phyloP scores from a whole-genome alignment of 37 sponge, comb jelly and placozoan genomes.

The Bolinopsis microptera region DNA sequence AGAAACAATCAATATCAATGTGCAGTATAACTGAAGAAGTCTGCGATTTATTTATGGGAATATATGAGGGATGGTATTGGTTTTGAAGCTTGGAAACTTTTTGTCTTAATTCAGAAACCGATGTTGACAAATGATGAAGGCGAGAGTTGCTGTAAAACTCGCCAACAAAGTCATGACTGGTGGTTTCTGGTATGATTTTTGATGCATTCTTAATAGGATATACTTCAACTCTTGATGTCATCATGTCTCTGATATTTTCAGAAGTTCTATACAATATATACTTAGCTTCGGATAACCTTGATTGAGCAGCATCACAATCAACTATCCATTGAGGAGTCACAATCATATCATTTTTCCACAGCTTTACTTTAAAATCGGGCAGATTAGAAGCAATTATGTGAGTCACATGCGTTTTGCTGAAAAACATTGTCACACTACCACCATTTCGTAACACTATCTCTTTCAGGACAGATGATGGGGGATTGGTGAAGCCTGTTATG shows the following conservation, averaged over 20 bases:
- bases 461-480: constrained; percentile 78
- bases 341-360: constrained; percentile 60
- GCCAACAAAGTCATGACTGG: constrained; percentile 72
- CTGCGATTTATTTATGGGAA: background rate
- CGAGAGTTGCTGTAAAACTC: constrained; percentile 89
- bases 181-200: background rate
- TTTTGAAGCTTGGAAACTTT: constrained; percentile 67
- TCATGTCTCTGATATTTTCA: constrained; percentile 1
- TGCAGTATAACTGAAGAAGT: constrained; percentile 72
- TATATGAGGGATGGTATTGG: constrained; percentile 15
- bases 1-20: constrained; percentile 92
- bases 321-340: constrained; percentile 69
- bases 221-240: background rate
- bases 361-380: constrained; percentile 80
- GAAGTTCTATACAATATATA: constrained; percentile 26
- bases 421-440: constrained; percentile 74
- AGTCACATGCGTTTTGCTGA: constrained; percentile 71
- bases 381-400: constrained; percentile 86
- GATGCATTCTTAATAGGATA: background rate
- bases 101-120: constrained; percentile 79
- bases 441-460: constrained; percentile 75
- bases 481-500: constrained; percentile 68
- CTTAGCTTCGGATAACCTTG: constrained; percentile 26
- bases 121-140: constrained; percentile 87
- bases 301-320: constrained; percentile 31